Evolutionary conservation across 2,797 vertebrate genomes (phyloP).

Genomic region (Ibycter americanus): DNA sequence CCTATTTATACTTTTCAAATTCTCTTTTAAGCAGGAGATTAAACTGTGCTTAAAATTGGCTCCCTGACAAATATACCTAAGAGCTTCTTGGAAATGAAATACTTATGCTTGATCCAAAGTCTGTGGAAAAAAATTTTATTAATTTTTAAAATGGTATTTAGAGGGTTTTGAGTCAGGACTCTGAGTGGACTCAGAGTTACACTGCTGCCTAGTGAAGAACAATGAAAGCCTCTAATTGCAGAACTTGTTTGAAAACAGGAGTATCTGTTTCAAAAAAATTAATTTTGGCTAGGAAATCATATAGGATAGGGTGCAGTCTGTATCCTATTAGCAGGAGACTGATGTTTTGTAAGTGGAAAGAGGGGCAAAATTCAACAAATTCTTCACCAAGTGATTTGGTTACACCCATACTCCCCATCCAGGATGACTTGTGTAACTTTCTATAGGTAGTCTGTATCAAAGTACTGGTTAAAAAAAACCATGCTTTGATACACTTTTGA

Average conservation of each 20-base stretch:
- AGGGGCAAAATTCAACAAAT: not conserved
- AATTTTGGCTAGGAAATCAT: not conserved
- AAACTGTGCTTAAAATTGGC: not conserved
- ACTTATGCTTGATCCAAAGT: not conserved
- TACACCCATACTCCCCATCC: no score
- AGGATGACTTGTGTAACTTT: not conserved
- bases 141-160: not conserved
- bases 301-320: not conserved
- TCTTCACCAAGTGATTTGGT: not conserved
- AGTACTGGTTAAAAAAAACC: not conserved
- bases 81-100: constrained; percentile 12
- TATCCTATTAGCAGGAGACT: not conserved
- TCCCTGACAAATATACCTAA: not conserved
- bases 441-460: not conserved
- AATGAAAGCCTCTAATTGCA: not conserved
- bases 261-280: not conserved
- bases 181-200: not conserved
- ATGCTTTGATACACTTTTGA: rapidly evolving
- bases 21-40: not conserved
- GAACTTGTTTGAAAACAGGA: not conserved
- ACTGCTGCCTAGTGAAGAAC: not conserved
- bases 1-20: not conserved
- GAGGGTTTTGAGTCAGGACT: not conserved
- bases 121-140: not conserved
- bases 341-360: not conserved